Evolutionary conservation across 2,888 invertebrate species (phyloP).

Genomic region (Caenorhabditis afra): DNA sequence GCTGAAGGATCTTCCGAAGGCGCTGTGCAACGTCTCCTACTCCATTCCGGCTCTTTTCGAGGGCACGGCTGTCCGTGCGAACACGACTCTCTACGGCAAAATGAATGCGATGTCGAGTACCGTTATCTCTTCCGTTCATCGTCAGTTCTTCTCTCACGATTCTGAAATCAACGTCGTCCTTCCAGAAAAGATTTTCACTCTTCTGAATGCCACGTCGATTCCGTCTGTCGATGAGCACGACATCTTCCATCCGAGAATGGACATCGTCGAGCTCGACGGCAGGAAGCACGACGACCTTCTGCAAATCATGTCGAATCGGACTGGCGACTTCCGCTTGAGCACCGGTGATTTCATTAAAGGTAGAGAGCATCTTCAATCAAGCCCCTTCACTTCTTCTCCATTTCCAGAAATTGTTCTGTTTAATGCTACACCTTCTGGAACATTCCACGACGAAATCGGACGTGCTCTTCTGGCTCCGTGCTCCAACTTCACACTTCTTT

Average conservation of each 20-base stretch:
- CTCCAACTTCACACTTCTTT: slow-evolving; percentile 25
- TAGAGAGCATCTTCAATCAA: background rate
- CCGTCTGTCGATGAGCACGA: slow-evolving; percentile 35
- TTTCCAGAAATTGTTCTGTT: slow-evolving; percentile 46
- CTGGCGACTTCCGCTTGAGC: slow-evolving; percentile 45
- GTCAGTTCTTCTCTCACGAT: slow-evolving; percentile 17
- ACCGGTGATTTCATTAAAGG: slow-evolving; percentile 56
- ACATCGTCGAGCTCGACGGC: slow-evolving; percentile 49
- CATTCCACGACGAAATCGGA: slow-evolving; percentile 42
- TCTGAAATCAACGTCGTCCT: background rate
- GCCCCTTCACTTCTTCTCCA: background rate
- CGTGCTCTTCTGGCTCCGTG: slow-evolving; percentile 39
- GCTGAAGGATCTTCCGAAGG: slow-evolving; percentile 44
- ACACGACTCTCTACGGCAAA: slow-evolving; percentile 51
- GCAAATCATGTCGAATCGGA: slow-evolving; percentile 47
- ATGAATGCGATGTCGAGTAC: slow-evolving; percentile 53
- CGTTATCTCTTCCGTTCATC: slow-evolving; percentile 50
- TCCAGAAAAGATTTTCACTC: slow-evolving; percentile 40
- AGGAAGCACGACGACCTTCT: slow-evolving; percentile 49
- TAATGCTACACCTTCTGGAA: slow-evolving; percentile 13
- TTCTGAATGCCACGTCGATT: slow-evolving; percentile 26
- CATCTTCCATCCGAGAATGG: slow-evolving; percentile 52
- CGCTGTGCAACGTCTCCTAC: slow-evolving; percentile 48
- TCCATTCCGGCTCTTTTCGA: slow-evolving; percentile 46
- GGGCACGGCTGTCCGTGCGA: slow-evolving; percentile 29